phyloP scores from a whole-genome alignment of 1,140 invertebrate genomes.

The Papilio machaon region DNA sequence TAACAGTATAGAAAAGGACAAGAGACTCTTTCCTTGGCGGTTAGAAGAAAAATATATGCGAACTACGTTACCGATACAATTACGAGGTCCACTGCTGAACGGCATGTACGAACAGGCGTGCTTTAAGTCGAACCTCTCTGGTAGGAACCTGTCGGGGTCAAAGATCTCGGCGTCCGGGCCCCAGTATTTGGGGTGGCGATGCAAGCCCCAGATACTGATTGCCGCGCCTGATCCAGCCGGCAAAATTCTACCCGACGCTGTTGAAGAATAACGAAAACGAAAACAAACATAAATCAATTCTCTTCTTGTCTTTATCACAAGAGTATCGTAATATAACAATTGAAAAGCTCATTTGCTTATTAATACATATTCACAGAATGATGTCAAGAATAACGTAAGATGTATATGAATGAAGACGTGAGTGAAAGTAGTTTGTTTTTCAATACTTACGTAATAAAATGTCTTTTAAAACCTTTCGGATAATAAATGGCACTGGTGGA shows the following conservation, averaged over 20 bases:
- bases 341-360: too few species aligned
- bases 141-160: slow-evolving; percentile 86
- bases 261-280: slow-evolving; percentile 32
- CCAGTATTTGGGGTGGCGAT: slow-evolving; percentile 80
- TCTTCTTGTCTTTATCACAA: too few species aligned
- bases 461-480: slow-evolving; percentile 67
- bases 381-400: too few species aligned
- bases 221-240: slow-evolving; percentile 64
- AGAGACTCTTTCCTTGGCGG: too few species aligned
- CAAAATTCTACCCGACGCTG: slow-evolving; percentile 58
- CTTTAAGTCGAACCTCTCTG: slow-evolving; percentile 76
- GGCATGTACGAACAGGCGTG: slow-evolving; percentile 83
- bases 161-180: slow-evolving; percentile 85
- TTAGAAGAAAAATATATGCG: background rate
- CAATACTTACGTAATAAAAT: slow-evolving; percentile 66
- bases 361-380: background rate
- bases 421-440: background rate
- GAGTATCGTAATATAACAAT: too few species aligned
- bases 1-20: too few species aligned
- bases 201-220: slow-evolving; percentile 70
- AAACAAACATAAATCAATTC: too few species aligned
- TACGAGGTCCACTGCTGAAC: slow-evolving; percentile 84
- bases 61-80: slow-evolving; percentile 83
- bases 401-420: too few species aligned
- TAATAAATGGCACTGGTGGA: slow-evolving; percentile 83